Evolutionary conservation across 2,113 vertebrate genomes (phyloP).

Genomic region (Bombycilla garrulus): DNA sequence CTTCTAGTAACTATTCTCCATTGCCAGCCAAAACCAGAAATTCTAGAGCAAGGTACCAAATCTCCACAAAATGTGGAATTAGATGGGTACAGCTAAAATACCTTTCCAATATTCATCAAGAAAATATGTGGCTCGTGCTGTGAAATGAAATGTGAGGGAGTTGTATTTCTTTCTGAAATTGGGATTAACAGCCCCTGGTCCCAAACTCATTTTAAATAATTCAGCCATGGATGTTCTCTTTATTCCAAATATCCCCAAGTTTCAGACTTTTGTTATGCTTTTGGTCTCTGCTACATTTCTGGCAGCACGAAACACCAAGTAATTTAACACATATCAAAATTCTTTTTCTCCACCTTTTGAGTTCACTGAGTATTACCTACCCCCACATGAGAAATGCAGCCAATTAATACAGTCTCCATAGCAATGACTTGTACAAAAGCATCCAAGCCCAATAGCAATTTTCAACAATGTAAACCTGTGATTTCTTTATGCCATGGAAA

Average conservation of each 20-base stretch:
- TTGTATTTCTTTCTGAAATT: background rate
- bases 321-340: background rate
- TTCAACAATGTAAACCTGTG: background rate
- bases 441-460: background rate
- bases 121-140: background rate
- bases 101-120: background rate
- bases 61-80: background rate
- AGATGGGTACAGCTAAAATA: background rate
- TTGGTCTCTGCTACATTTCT: background rate
- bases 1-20: background rate
- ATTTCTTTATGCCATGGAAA: background rate
- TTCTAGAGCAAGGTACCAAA: background rate
- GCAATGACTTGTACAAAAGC: background rate
- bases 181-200: background rate
- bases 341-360: background rate
- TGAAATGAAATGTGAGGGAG: background rate
- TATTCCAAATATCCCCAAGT: background rate
- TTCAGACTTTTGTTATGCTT: background rate
- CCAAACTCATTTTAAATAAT: background rate
- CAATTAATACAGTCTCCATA: background rate
- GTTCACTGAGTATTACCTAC: background rate
- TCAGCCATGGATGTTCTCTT: background rate
- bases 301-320: background rate
- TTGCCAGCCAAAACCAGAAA: background rate
- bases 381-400: background rate